These are phyloP conservation scores for Drosophila fungiperda DNA, from an alignment of 2,888 invertebrate species.

Conservation along the genomic window DNA sequence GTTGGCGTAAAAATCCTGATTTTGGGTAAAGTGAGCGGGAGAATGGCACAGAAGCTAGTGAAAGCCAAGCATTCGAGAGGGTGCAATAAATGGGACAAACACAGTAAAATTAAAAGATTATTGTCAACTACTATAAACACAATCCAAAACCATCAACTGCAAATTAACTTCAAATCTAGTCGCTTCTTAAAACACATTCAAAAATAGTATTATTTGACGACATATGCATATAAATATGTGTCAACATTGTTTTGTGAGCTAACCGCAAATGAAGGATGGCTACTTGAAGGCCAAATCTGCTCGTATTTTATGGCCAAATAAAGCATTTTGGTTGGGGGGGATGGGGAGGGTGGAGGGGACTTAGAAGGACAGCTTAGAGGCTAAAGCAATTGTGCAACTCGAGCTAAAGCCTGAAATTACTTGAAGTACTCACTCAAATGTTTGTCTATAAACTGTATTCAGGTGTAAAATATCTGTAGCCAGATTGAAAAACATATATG, in stretches of 20 bases:
- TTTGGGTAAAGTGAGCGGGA: conserved; percentile 18
- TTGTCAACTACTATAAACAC: background rate
- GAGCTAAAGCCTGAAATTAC: background rate
- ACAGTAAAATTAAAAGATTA: background rate
- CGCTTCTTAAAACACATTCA: background rate
- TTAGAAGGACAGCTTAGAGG: conserved; percentile 2
- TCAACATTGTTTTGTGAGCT: background rate
- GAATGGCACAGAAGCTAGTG: conserved; percentile 9
- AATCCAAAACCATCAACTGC: background rate
- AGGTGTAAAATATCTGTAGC: background rate
- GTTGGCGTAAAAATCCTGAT: conserved; percentile 44
- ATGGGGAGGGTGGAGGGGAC: too few relatives aligned
- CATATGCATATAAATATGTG: background rate
- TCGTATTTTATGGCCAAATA: conserved; percentile 1
- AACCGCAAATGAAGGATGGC: conserved; percentile 13
- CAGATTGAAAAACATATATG: background rate
- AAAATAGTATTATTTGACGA: background rate
- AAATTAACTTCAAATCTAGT: background rate
- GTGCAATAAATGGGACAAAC: background rate
- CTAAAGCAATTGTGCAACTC: conserved; percentile 4
- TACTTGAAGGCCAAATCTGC: conserved; percentile 5
- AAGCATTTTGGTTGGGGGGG: background rate
- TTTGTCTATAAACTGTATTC: background rate
- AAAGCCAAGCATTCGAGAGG: background rate
- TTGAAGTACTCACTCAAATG: background rate